Evolutionary conservation across 2,888 invertebrate species (phyloP), one percentile per base, ranked within the genome.

Genomic region (Leptinotarsa rubiginosa): DNA sequence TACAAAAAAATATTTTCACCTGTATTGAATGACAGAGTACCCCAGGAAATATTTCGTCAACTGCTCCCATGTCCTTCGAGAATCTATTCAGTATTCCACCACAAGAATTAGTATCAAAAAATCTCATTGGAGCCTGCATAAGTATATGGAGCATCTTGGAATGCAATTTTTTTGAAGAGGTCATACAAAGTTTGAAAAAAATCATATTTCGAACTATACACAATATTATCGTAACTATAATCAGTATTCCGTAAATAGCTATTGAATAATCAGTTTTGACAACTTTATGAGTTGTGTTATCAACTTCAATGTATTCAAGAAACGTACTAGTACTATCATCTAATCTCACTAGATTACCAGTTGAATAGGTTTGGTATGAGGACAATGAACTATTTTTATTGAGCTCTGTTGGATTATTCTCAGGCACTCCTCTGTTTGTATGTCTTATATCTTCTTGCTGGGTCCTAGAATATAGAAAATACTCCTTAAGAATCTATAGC

Each of bases 101-200:
- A 80, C 93, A 92, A 4, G 96, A 95, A 86, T 96, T 96, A 0
- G 91, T 92, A 83, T 96, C 95, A 85, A 96, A 97, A 87, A 97
- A 97, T 70, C 90, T 85, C 88, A 93, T 91, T 1, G 90, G 89
- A 12, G 80, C 78, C 75, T 81, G 80, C 64, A 96, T 86, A 47
- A 96, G 90, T 78, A 92, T 90, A 25, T 91, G 88, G 86, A 96
- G 95, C 94, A 96, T 96, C 22, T 87, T 88, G 81, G 93, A 92
- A 87, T 97, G 96, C 0, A 96, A 88, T 72, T 89, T 91, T 76
- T 91, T 91, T 0, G 95, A 94, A 16, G 95, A 92, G 47, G 90
- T 90, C 90, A 95, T 93, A 83, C 94, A 93, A 73, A 93, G 90
- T 87, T 91, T 91, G 82, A 93, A 93, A 87, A 94, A 95, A 65